Evolutionary conservation across 2,888 invertebrate genomes (phyloP).

Genomic region (Hoplodrina blanda): DNA sequence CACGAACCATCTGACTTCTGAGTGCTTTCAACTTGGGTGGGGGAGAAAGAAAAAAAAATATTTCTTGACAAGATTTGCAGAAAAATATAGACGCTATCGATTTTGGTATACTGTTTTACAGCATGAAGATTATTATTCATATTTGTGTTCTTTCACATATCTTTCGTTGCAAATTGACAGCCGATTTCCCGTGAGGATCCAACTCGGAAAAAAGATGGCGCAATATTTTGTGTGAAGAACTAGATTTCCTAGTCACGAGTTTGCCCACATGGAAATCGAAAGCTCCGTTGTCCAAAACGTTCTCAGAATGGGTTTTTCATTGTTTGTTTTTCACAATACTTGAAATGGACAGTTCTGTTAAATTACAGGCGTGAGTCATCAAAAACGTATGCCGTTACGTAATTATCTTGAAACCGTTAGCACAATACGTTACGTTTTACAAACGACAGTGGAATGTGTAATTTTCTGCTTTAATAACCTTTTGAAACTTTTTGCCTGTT

Average conservation of each 20-base stretch:
- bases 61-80: conserved; percentile 11
- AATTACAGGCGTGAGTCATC: conserved; percentile 60
- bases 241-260: conserved; percentile 27
- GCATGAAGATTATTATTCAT: conserved; percentile 28
- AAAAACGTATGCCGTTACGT: conserved; percentile 51
- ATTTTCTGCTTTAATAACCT: conserved; percentile 46
- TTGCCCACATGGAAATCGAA: conserved; percentile 43
- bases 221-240: conserved; percentile 22
- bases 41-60: conserved; percentile 7
- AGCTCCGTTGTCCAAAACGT: conserved; percentile 29
- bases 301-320: conserved; percentile 29
- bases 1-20: conserved; percentile 59
- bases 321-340: conserved; percentile 27
- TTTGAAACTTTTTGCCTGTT: conserved; percentile 32
- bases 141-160: conserved; percentile 30
- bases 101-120: conserved; percentile 1
- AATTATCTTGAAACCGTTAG: conserved; percentile 56
- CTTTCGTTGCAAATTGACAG: conserved; percentile 33
- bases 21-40: conserved; percentile 38
- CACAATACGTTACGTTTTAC: conserved; percentile 50
- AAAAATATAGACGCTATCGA: background rate
- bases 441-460: conserved; percentile 48
- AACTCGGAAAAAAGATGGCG: conserved; percentile 7
- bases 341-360: conserved; percentile 50
- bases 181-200: conserved; percentile 46